Evolutionary conservation across 2,113 vertebrate genomes (phyloP), one percentile per base, ranked within the genome.

Genomic region (Carollia perspicillata): DNA sequence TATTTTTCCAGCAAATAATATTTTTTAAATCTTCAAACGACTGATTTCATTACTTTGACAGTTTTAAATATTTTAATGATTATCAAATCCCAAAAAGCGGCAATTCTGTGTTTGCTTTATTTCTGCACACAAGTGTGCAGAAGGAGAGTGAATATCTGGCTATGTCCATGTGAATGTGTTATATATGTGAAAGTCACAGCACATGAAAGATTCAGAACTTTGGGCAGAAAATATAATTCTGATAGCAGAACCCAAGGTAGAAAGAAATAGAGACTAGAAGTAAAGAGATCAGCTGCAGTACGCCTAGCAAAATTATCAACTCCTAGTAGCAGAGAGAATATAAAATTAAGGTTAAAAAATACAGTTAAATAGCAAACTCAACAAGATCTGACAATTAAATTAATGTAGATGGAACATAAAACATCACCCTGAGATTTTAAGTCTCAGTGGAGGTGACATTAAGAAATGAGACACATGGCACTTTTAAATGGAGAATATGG

Each of bases 1-100:
- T 89, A 30, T 69, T 93, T 94, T 89, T 80, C 75, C 53, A 84
- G 60, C 55, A 95, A 92, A 74, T 86, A 65, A 40, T n/a, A 37
- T 47, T 92, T 78, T 94, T 89, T 22, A 53, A 51, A 66, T 68
- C 51, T 77, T 88, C 26, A 18, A 74, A 63, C 77, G 33, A 1
- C 20, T 84, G 83, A 71, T 65, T 93, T 89, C 33, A 72, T 84
- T 72, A 74, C 53, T 53, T 40, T 53, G 23, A 77, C 33, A 20
- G n/a, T 58, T 71, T 91, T 55, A 93, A 94, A 88, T 75, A 78
- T 63, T 91, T 97, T 85, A 86, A 89, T 55, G 13, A 60, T 18
- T n/a, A 58, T 53, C 20, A 65, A 42, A 74, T 33, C 26, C 3
- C 5, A 40, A 37, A 81, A 86, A 55, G 10, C 3, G 26, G 10